Evolutionary conservation across 2,888 invertebrate species (phyloP), one percentile per base, ranked within the genome.

Genomic region (Synanthedon formicaeformis): DNA sequence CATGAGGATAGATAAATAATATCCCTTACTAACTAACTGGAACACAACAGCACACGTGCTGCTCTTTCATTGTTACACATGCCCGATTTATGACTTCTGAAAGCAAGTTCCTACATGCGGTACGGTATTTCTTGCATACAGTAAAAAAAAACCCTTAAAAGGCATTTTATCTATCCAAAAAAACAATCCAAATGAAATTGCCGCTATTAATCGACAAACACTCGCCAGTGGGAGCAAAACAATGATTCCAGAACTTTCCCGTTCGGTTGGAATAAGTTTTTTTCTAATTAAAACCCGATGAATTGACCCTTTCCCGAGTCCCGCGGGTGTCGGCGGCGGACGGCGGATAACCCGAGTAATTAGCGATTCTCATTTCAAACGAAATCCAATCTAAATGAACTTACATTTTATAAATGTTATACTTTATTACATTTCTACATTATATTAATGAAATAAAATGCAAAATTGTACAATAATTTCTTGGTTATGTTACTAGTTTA

Each of bases 261-360:
- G 41, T 16, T 40, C n/a, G 41, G 40, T 16, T 8, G 13, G 50
- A 53, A 58, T 59, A 57, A 60, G 57, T 62, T 62, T 50, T 63
- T 60, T 62, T 59, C 63, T 63, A 66, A 66, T 69, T 63, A 62
- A 59, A 59, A 53, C 51, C 54, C 57, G 56, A 65, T 61, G 60
- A 63, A 61, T 61, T 59, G 58, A 57, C 62, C 59, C 53, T 59
- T 62, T 49, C 49, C 23, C 49, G 23, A 49, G 49, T 23, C 18
- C 8, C 16, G 49, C 16, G 49, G 23, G 23, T 11, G 13, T 12
- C 53, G 53, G 14, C 13, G 13, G 45, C 34, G 34, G 34, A 34
- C 34, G 34, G 34, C 10, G 34, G 34, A 34, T 34, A 34, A 34
- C 34, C 34, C 56, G 58, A 61, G 60, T 67, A 67, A 66, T 67